Evolutionary conservation across 1,140 invertebrate species (phyloP), one percentile per base, ranked within the genome.

Genomic region (Paracyclopina nana): DNA sequence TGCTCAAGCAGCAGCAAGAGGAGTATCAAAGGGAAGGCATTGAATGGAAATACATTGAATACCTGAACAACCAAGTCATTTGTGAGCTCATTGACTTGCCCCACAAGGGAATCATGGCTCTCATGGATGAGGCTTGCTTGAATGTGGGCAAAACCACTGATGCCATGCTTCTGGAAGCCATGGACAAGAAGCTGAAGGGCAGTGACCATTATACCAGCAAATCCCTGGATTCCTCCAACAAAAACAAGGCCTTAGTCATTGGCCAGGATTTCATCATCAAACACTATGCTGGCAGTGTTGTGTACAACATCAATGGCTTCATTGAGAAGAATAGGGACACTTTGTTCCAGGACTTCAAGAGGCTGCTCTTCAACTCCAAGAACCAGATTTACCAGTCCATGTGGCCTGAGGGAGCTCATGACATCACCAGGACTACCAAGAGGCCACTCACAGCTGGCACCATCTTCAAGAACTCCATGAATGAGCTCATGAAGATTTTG

Each of bases 311-410:
- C 28, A 72, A 73, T 28, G 84, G 85, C 11, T 95, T 95, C 63
- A 73, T 95, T 60, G 88, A 95, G 61, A 95, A 95, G 68, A 95
- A 96, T 63, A 88, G 81, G 65, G 88, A 95, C 63, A 82, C 82
- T 1, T 67, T 95, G 14, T 95, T 84, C 65, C 88, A 95, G 70
- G 90, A 95, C 65, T 86, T 94, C 57, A 95, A 94, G 68, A 70
- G 90, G 22, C 66, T 96, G 42, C 67, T 96, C 41, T 90, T 78
- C 65, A 79, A 76, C 55, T 85, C 82, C 34, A 71, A 69, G 16
- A 82, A 88, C 65, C 59, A 63, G 27, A 75, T 80, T 56, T 72
- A 94, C 14, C 75, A 74, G 49, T 67, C 69, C 41, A 94, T 95
- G 88, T 96, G 86, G 85, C 88, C 87, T 0, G 90, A 96, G 67